These are phyloP conservation scores for Hirtodrosophila cameraria DNA, from an alignment of 2,888 invertebrate species.

Conservation along the genomic window DNA sequence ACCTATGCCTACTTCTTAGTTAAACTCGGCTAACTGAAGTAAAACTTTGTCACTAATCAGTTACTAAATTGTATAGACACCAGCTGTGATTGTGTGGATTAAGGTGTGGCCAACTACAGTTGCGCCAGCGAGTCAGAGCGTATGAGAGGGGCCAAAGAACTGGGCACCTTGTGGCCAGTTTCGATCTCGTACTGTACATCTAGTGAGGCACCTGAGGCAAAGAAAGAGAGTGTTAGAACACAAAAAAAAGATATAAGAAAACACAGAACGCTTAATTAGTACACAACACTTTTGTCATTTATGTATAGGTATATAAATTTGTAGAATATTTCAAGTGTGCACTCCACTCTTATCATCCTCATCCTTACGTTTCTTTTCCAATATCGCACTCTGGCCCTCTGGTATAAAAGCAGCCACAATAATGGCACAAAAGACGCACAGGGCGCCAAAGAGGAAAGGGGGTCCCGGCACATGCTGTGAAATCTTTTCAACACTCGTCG, in stretches of 20 bases:
- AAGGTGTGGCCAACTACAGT: constrained; percentile 85
- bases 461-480: constrained; percentile 96
- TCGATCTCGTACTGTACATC: constrained; percentile 93
- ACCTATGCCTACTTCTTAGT: neutral
- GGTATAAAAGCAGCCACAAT: constrained; percentile 95
- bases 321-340: constrained; percentile 7
- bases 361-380: constrained; percentile 87
- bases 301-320: neutral
- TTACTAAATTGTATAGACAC: constrained; percentile 56
- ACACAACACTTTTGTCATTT: constrained; percentile 21
- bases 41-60: constrained; percentile 62
- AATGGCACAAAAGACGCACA: constrained; percentile 97
- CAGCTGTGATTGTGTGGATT: constrained; percentile 37
- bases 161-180: constrained; percentile 90
- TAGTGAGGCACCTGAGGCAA: constrained; percentile 86
- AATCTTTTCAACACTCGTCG: constrained; percentile 84
- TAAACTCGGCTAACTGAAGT: constrained; percentile 52
- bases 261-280: constrained; percentile 9
- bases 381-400: constrained; percentile 86
- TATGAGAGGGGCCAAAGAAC: constrained; percentile 91
- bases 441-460: constrained; percentile 98
- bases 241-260: neutral
- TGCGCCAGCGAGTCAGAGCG: constrained; percentile 90
- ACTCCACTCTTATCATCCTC: constrained; percentile 7
- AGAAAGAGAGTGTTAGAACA: neutral